Base-by-base conservation (phyloP, 2,113 vertebrate genomes). In the Forbesichthys agassizii region DNA sequence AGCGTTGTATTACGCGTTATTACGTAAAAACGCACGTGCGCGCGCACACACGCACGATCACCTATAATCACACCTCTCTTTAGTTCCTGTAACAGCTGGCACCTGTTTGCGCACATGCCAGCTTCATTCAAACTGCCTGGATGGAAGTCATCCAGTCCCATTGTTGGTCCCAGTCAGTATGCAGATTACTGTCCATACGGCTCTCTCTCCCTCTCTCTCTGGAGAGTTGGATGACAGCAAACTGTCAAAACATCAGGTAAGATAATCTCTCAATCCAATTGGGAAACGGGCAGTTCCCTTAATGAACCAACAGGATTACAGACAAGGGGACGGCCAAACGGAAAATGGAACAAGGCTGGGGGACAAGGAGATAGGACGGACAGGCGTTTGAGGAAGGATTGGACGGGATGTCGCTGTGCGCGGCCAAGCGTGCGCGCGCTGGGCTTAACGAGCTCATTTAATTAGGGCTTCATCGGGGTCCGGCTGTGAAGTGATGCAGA, bases 401-500 rank as follows among this genome's bases (percentile, higher is more conserved):
- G 59, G 61, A 61, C 16, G 14, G 61, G 60, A 64, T 42, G 36
- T 6, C 7, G 5, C 36, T 42, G 36, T 42, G 36, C 4, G 36
- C 36, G 7, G 75, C 85, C 89, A 82, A 81, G 82, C 84, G 83
- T 86, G 88, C 85, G 83, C 61, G 14, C 56, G 33, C 62, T 64
- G 62, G 60, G 48, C 83, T 86, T 89, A 91, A 91, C 83, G 81
- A 86, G 81, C 89, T 91, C 81, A 91, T 92, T 88, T 84, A 85
- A 91, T 63, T 90, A 84, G 80, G 59, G 69, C 81, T 82, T 79
- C 80, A 84, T 84, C 16, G 59, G 69, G 27, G 78, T 75, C 83
- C 81, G 86, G 90, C 82, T 87, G 88, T 86, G 78, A 90, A 93
- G 86, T 84, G 89, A 90, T 89, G 90, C 90, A 87, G 85, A 78